These are phyloP conservation scores for Paratrypauchen microcephalus DNA, from an alignment of 2,797 vertebrate genomes.

Conservation along the genomic window DNA sequence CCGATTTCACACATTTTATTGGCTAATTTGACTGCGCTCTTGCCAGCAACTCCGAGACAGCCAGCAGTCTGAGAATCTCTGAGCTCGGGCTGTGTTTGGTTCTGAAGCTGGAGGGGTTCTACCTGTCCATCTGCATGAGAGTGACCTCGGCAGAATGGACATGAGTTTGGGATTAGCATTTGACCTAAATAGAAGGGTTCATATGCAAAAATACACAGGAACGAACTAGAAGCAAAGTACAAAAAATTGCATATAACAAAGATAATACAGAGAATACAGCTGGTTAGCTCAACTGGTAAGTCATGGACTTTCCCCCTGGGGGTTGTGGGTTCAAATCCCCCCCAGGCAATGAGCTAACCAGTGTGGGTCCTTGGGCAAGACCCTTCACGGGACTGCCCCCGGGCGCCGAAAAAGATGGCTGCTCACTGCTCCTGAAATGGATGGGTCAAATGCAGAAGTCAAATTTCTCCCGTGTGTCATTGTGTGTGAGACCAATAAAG, in stretches of 20 bases:
- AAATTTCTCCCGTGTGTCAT: too few species aligned
- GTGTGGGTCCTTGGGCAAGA: too few species aligned
- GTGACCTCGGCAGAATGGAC: slow-evolving; percentile 26
- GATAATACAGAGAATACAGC: too few species aligned
- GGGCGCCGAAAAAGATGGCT: too few species aligned
- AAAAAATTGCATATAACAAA: not conserved
- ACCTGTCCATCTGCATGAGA: slow-evolving; percentile 52
- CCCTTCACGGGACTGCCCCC: too few species aligned
- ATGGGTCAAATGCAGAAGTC: too few species aligned
- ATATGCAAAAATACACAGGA: not conserved
- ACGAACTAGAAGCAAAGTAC: not conserved
- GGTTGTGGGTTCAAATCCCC: too few species aligned
- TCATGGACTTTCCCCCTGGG: too few species aligned
- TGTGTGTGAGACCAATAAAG: too few species aligned
- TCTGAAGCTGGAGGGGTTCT: slow-evolving; percentile 31
- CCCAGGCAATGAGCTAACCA: too few species aligned
- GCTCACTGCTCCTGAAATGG: too few species aligned
- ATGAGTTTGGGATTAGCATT: not conserved
- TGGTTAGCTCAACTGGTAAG: too few species aligned
- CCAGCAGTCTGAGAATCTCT: slow-evolving; percentile 61
- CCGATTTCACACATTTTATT: slow-evolving; percentile 81
- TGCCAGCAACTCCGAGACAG: slow-evolving; percentile 74
- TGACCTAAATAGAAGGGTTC: not conserved
- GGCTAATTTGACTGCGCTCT: slow-evolving; percentile 80
- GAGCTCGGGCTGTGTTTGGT: slow-evolving; percentile 22